Conservation (phyloP, 1,140 invertebrate genomes). For the Pseudomyrmex dendroicus region DNA sequence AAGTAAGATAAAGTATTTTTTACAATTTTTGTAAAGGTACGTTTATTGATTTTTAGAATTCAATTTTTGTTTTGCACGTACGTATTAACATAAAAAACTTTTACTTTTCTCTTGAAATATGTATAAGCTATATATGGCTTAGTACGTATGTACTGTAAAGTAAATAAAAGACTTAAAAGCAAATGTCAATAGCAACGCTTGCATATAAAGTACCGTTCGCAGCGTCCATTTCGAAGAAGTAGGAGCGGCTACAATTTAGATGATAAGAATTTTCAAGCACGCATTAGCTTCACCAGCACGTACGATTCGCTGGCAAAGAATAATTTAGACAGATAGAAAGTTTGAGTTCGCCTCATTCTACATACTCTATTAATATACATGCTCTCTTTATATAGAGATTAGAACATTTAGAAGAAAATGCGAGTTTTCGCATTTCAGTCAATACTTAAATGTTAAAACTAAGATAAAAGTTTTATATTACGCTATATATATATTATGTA, state of each 20-base stretch:
- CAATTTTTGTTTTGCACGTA: no score
- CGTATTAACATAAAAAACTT: no score
- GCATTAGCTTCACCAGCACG: slow-evolving; percentile 27
- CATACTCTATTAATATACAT: not conserved
- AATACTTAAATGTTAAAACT: no score
- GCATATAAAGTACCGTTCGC: slow-evolving; percentile 29
- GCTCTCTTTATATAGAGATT: slow-evolving; percentile 28
- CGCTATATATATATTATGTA: no score
- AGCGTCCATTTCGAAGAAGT: slow-evolving; percentile 12
- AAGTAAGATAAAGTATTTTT: no score
- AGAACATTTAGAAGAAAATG: slow-evolving; percentile 33
- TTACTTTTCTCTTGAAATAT: not conserved
- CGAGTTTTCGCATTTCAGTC: no score
- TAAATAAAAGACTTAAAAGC: not conserved
- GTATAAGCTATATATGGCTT: not conserved
- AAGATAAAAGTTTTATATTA: no score
- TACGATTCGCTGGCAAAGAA: slow-evolving; percentile 22
- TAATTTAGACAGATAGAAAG: slow-evolving; percentile 72
- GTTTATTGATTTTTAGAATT: no score
- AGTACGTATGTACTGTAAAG: no score
- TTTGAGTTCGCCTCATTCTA: slow-evolving; percentile 48
- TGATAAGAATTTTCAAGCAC: slow-evolving; percentile 19
- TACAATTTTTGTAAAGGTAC: no score
- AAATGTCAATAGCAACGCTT: slow-evolving; percentile 17
- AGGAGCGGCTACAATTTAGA: slow-evolving; percentile 32